Percentiles rank a stretch among this genome's conserved stretches.
Conservation (phyloP, 2,113 vertebrate genomes). For the Stigmatopora argus region DNA sequence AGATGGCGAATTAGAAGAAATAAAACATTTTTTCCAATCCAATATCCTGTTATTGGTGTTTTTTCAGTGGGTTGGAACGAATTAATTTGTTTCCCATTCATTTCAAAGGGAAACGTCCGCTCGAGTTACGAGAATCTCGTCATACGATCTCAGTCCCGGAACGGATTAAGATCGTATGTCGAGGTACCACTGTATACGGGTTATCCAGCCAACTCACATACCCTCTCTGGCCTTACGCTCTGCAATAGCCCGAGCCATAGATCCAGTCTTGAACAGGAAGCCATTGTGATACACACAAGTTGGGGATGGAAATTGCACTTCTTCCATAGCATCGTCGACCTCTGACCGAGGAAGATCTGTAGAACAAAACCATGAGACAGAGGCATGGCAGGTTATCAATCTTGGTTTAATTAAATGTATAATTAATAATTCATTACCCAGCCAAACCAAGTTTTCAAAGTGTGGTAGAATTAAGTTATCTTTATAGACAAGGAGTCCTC, state of each 20-base stretch:
- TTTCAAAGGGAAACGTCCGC: too few species aligned
- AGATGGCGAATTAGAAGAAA: too few species aligned
- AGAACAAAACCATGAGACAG: background rate
- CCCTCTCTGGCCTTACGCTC: constrained; percentile 85
- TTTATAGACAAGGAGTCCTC: too few species aligned
- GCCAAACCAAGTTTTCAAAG: background rate
- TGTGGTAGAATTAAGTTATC: background rate
- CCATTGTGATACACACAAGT: constrained; percentile 82
- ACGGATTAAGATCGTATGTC: too few species aligned
- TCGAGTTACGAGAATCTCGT: too few species aligned
- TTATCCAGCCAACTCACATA: constrained; percentile 31
- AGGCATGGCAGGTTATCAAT: background rate
- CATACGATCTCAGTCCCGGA: too few species aligned
- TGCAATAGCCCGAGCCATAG: constrained; percentile 74
- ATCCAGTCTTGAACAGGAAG: constrained; percentile 88
- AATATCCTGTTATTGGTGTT: too few species aligned
- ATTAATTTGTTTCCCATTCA: too few species aligned
- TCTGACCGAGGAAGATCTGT: constrained; percentile 80
- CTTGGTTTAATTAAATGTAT: background rate
- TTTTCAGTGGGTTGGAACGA: too few species aligned
- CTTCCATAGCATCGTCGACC: constrained; percentile 53
- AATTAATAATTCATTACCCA: background rate
- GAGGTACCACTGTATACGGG: too few species aligned
- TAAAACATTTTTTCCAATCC: too few species aligned
- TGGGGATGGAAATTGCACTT: constrained; percentile 69